phyloP scores from a whole-genome alignment of 2,113 vertebrate species.

The Microcebus jonahi region DNA sequence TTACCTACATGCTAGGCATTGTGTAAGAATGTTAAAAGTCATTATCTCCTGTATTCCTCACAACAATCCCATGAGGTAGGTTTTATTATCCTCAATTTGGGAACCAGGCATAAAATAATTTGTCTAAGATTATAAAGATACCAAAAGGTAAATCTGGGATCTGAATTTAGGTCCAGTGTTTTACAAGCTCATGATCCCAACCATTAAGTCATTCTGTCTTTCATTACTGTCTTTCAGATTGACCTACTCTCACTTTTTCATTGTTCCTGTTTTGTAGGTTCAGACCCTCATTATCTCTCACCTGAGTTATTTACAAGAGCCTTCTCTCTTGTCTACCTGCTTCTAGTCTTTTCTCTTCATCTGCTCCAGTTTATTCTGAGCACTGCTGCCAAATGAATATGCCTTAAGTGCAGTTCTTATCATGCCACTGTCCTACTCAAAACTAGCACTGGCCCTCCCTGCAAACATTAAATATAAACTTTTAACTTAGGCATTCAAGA shows the following conservation, averaged over 20 bases:
- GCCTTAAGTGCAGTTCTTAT: neutral
- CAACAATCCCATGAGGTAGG: neutral
- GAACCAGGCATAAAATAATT: slow-evolving; percentile 19
- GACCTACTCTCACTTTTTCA: neutral
- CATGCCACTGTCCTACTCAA: neutral
- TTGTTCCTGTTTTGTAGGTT: neutral
- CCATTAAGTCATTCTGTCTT: neutral
- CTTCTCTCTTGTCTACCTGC: neutral
- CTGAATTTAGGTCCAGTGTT: neutral
- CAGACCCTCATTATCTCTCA: neutral
- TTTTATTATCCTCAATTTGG: neutral
- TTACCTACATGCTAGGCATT: neutral
- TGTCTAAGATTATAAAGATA: neutral
- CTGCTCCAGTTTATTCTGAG: neutral
- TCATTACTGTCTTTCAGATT: neutral
- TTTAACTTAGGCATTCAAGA: neutral
- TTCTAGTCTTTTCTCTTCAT: neutral
- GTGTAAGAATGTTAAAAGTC: neutral
- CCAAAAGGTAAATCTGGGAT: neutral
- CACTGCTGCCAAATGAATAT: neutral
- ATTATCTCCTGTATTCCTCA: neutral
- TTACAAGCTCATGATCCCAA: neutral
- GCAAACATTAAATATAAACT: neutral
- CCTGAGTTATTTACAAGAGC: neutral
- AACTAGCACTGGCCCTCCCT: neutral